phyloP scores from a whole-genome alignment of 35 echinoderm and acorn worm species.

The Holothuria glaberrima region DNA sequence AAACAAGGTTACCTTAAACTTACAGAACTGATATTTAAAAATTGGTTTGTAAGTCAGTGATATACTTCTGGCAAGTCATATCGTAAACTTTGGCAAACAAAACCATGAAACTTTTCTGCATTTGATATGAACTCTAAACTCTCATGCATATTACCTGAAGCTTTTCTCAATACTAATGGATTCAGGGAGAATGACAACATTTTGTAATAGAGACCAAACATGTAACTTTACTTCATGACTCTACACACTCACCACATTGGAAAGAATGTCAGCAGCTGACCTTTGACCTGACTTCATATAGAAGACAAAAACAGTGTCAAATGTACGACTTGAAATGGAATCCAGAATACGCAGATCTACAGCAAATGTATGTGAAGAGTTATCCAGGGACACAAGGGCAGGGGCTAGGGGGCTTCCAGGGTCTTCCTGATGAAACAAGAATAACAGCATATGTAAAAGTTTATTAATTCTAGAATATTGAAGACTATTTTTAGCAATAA shows the following conservation, averaged over 20 bases:
- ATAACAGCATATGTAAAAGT: not conserved
- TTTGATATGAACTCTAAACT: not conserved
- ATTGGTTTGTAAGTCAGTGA: not conserved
- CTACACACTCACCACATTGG: constrained; percentile 86
- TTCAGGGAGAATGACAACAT: no score
- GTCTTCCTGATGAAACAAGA: constrained; percentile 56
- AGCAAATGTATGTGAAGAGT: constrained; percentile 55
- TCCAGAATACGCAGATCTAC: constrained; percentile 83
- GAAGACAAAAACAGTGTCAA: constrained; percentile 93
- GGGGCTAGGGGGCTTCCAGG: constrained; percentile 82
- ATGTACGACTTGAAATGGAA: constrained; percentile 89
- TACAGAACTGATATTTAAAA: not conserved
- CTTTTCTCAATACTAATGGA: no score
- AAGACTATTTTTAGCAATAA: no score
- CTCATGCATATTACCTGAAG: no score
- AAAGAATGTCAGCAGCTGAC: constrained; percentile 76
- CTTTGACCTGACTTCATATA: constrained; percentile 96
- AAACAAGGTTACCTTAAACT: no score
- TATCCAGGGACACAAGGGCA: constrained; percentile 80
- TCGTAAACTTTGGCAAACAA: not conserved
- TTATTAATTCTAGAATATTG: no score
- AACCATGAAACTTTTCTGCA: not conserved
- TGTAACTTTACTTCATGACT: no score
- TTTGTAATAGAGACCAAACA: no score
- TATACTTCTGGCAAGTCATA: no score